phyloP scores from a whole-genome alignment of 2,888 invertebrate species.

The Andrena praecox region DNA sequence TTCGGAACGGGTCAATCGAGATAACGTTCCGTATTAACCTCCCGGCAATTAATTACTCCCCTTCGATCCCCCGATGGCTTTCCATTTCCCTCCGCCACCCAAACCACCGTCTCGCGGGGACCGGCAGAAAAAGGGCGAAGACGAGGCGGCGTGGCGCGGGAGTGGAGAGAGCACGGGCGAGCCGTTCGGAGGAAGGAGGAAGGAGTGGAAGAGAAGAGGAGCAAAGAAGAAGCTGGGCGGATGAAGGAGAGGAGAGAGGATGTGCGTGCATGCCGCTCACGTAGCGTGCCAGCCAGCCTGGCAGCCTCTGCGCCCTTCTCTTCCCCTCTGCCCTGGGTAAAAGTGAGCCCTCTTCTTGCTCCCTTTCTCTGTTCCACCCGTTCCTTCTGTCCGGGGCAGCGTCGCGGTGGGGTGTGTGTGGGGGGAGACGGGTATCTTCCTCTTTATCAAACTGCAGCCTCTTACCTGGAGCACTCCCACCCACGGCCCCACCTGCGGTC shows the following conservation, averaged over 20 bases:
- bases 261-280: slow-evolving; percentile 83
- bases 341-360: slow-evolving; percentile 59
- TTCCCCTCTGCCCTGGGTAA: slow-evolving; percentile 54
- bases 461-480: slow-evolving; percentile 79
- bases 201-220: slow-evolving; percentile 43
- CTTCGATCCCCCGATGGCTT: slow-evolving; percentile 27
- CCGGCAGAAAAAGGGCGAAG: slow-evolving; percentile 21
- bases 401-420: slow-evolving; percentile 31
- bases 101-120: slow-evolving; percentile 23
- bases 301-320: slow-evolving; percentile 59
- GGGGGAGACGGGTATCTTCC: slow-evolving; percentile 71
- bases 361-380: slow-evolving; percentile 35
- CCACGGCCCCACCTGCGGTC: slow-evolving; percentile 78
- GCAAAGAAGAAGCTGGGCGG: slow-evolving; percentile 40
- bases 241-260: slow-evolving; percentile 65
- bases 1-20: slow-evolving; percentile 60
- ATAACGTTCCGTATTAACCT: slow-evolving; percentile 62
- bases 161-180: slow-evolving; percentile 47
- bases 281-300: slow-evolving; percentile 80
- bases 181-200: slow-evolving; percentile 55
- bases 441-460: slow-evolving; percentile 79
- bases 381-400: slow-evolving; percentile 50
- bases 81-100: slow-evolving; percentile 27
- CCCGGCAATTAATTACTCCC: slow-evolving; percentile 60
- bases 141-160: slow-evolving; percentile 31